Evolutionary conservation across 2,888 invertebrate genomes (phyloP), one percentile per base, ranked within the genome.

Genomic region (Timema cristinae): DNA sequence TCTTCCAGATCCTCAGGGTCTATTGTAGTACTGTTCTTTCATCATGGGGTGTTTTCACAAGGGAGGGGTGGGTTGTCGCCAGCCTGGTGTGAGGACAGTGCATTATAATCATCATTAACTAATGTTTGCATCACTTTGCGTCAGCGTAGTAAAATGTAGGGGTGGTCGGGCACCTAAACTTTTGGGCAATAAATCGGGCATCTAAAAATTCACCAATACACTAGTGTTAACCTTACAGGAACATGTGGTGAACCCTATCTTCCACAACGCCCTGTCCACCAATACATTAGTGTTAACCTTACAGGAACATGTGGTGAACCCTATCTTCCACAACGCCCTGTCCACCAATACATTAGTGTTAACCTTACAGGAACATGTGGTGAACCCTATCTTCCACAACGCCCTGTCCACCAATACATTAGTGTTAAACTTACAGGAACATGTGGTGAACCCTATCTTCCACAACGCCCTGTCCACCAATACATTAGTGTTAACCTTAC

Each of bases 191-290:
- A 32, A 32, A 32, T 32, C 32, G 32, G 32, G 32, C 32, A 4
- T 32, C 32, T 32, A 32, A 32, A 32, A 32, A 32, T n/a, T n/a
- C n/a, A n/a, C n/a, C n/a, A n/a, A n/a, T n/a, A n/a, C n/a, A n/a
- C n/a, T n/a, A 32, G 9, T 75, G 49, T 75, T 71, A 72, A 50
- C 71, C 63, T 76, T 77, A 71, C 77, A 87, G 85, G 98, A 98
- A 80, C 97, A 99, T 80, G 90, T 98, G 0, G 93, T 99, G 50
- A 88, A 91, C 79, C 86, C 93, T 0, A 80, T 92, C 67, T 94
- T 97, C 78, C 98, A 99, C 82, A 97, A 98, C 80, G 91, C 92
- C 5, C 84, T 99, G 68, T 97, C 6, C 92, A 93, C 79, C 32
- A 32, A 32, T 32, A 32, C 32, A 32, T 4, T 32, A 32, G 9